Evolutionary conservation across 2,888 invertebrate species (phyloP), one percentile per base, ranked within the genome.

Genomic region (Suillia variegata): DNA sequence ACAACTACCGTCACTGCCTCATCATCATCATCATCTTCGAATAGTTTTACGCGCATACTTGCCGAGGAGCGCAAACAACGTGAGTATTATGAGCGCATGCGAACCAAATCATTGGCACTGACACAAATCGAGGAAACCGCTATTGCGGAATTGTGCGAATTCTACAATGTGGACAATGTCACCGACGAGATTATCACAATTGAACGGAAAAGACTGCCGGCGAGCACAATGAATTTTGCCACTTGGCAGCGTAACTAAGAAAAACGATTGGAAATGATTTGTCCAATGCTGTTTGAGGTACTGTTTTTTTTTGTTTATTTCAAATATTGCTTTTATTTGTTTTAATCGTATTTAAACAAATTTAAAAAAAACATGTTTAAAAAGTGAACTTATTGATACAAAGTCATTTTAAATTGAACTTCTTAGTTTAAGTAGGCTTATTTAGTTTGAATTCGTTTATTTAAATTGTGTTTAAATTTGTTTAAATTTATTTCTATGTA

Each of bases 101-200:
- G 87, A 75, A 88, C 88, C 6, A 93, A 93, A 78, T 87, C 90
- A 0, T 83, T 94, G 21, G 80, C 83, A 59, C 83, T 90, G 66
- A 93, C 93, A 15, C 93, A 93, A 87, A 93, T 93, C 67, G 95
- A 95, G 84, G 94, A 95, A 78, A 88, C 88, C 77, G 94, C 94
- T 1, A 92, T 95, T 67, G 88, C 90, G 62, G 92, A 94, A 67
- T 80, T 95, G 60, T 84, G 87, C 58, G 84, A 85, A 60, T 90
- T 91, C 78, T 94, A 94, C 81, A 89, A 89, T 70, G 86, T 87
- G 1, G 87, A 87, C 59, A 87, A 88, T 69, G 83, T 87, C 24
- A 85, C 85, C 45, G 92, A 93, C 68, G 93, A 93, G 79, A 79
- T 85, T 54, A 91, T 94, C 56, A 88, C 88, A 1, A 88, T 93